Evolutionary conservation across 1,140 invertebrate genomes (phyloP).

Genomic region (Caenorhabditis brenneri): DNA sequence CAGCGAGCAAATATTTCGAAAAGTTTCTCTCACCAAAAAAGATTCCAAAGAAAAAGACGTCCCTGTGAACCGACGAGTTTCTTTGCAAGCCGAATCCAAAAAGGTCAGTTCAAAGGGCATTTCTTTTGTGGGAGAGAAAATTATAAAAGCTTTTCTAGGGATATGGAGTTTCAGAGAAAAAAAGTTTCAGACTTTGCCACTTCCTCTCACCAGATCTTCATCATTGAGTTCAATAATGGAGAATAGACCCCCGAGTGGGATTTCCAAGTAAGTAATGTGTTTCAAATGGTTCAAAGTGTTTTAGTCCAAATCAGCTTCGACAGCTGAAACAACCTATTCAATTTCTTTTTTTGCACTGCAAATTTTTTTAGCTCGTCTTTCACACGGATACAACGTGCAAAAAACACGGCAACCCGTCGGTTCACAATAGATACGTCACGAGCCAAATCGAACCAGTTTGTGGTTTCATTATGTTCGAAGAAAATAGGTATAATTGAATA

Average conservation of each 20-base stretch:
- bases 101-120: background rate
- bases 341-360: no score
- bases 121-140: background rate
- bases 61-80: background rate
- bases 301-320: background rate
- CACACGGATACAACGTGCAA: constrained; percentile 39
- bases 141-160: background rate
- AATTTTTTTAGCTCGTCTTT: constrained; percentile 38
- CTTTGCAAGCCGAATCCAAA: background rate
- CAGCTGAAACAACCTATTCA: no score
- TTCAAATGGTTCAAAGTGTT: background rate
- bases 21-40: background rate
- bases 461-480: constrained; percentile 69
- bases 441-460: constrained; percentile 64
- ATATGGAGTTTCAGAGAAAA: background rate
- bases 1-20: background rate
- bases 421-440: constrained; percentile 66
- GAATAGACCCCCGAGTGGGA: constrained; percentile 16
- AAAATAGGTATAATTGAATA: constrained; percentile 68
- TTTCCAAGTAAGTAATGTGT: background rate
- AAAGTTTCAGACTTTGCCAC: background rate
- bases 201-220: constrained; percentile 1
- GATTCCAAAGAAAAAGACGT: background rate
- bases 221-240: constrained; percentile 20
- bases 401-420: background rate